phyloP scores from a whole-genome alignment of 2,888 invertebrate genomes.

The Chloromyia formosa region DNA sequence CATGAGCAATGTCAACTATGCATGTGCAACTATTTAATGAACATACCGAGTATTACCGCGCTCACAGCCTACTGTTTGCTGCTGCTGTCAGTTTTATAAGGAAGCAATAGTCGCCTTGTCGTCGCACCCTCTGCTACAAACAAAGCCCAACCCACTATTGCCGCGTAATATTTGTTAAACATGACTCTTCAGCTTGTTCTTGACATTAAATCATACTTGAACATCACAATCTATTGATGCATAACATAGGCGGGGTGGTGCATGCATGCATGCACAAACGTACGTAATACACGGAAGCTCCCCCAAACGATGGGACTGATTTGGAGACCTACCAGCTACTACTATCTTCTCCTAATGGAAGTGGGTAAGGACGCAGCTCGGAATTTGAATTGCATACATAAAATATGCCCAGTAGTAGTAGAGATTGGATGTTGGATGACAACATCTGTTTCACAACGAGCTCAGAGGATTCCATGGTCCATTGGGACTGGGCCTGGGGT shows the following conservation, averaged over 20 bases:
- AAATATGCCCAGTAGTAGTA: too few species aligned
- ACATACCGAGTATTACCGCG: too few species aligned
- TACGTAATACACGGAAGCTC: neutral
- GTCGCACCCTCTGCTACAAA: neutral
- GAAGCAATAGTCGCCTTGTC: too few species aligned
- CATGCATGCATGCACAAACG: neutral
- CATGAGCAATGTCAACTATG: neutral
- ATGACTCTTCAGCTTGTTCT: constrained; percentile 24
- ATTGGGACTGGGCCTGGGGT: neutral
- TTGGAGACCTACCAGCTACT: too few species aligned
- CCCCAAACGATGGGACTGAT: too few species aligned
- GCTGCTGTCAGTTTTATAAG: too few species aligned
- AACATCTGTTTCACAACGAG: neutral
- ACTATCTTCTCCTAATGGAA: too few species aligned
- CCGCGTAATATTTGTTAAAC: constrained; percentile 22
- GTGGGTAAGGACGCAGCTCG: too few species aligned
- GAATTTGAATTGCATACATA: too few species aligned
- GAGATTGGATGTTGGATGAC: neutral
- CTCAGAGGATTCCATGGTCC: neutral
- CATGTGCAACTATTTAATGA: neutral
- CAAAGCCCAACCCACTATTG: constrained; percentile 27
- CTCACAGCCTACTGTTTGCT: too few species aligned
- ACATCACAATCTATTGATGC: constrained; percentile 6
- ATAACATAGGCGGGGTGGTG: neutral
- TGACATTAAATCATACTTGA: constrained; percentile 29